A percentile compares a stretch with the other conserved stretches of the same genome.
Evolutionary conservation across 2,797 vertebrate genomes (phyloP).

Genomic region (Ceryle rudis): DNA sequence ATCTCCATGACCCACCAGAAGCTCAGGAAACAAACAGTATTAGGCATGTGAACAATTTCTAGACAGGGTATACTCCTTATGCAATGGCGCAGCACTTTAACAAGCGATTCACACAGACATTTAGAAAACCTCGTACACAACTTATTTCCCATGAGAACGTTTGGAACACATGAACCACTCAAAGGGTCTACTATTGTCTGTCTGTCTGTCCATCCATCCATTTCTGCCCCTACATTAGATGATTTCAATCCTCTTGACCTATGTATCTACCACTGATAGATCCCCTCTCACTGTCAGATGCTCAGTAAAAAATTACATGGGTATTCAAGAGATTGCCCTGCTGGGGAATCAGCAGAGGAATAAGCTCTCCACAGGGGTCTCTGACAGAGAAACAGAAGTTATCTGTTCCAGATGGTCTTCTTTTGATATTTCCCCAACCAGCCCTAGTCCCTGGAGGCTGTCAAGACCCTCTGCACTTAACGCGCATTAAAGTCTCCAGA

Average conservation of each 20-base stretch:
- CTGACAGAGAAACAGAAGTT: background rate
- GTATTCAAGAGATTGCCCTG: background rate
- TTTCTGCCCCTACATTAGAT: background rate
- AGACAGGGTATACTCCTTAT: background rate
- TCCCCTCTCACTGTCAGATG: background rate
- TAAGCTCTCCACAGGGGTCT: background rate
- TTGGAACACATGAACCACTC: background rate
- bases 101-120: background rate
- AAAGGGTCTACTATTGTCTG: background rate
- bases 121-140: background rate
- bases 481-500: background rate
- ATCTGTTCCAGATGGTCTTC: background rate
- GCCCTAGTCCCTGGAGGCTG: background rate
- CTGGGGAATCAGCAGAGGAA: background rate
- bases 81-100: background rate
- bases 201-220: background rate
- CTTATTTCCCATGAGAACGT: background rate
- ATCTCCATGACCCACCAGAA: background rate
- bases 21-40: background rate
- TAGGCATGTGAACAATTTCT: background rate
- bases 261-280: background rate
- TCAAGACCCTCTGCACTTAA: accelerated
- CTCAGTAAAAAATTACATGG: background rate
- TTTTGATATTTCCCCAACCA: background rate
- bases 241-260: background rate